Evolutionary conservation across 2,797 vertebrate genomes (phyloP).

Genomic region (Tarsius wallacei): DNA sequence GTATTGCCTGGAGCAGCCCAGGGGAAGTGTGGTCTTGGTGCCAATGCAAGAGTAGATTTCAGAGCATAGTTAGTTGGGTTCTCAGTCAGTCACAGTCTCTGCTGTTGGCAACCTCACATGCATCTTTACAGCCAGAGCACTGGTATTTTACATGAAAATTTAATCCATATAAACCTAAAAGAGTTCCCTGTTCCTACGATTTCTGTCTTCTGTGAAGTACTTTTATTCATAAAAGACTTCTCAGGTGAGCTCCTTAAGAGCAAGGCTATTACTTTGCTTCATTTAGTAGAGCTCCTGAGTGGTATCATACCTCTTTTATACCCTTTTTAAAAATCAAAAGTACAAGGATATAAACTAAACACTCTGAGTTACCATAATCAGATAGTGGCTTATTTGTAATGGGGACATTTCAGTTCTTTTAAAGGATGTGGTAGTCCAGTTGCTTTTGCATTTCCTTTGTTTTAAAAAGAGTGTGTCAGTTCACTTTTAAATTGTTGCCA

Average conservation of each 20-base stretch:
- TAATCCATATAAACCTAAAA: background rate
- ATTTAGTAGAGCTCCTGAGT: background rate
- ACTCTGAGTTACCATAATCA: background rate
- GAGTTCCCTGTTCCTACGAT: background rate
- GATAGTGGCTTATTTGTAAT: slow-evolving; percentile 31
- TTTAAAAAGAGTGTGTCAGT: background rate
- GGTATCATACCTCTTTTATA: background rate
- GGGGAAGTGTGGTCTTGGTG: background rate
- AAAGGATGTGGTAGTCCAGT: slow-evolving; percentile 15
- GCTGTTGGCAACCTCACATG: background rate
- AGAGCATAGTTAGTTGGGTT: background rate
- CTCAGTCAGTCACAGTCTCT: background rate
- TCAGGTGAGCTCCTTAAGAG: background rate
- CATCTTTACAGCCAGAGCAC: background rate
- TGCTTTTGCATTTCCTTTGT: slow-evolving; percentile 61
- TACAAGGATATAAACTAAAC: slow-evolving; percentile 17
- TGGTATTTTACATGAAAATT: slow-evolving; percentile 21
- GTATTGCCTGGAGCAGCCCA: background rate
- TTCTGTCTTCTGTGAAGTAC: background rate
- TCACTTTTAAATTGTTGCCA: slow-evolving; percentile 71
- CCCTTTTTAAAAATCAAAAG: background rate
- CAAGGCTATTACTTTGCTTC: background rate
- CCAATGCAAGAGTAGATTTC: background rate
- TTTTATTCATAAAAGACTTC: slow-evolving; percentile 38
- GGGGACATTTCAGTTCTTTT: background rate